Evolutionary conservation across 2,113 vertebrate genomes (phyloP).

Genomic region (Atherinomorus stipes): DNA sequence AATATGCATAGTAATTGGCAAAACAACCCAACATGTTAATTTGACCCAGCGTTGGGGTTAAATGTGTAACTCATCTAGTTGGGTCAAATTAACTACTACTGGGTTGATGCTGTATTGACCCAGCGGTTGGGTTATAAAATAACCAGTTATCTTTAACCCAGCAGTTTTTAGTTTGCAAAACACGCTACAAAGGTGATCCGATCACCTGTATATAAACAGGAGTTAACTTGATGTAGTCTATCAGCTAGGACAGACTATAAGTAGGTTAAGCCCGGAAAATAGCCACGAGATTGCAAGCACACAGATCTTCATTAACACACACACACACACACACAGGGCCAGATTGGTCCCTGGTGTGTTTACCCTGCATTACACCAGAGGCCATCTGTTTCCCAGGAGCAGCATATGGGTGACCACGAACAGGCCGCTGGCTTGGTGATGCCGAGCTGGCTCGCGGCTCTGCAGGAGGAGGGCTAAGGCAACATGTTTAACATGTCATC

Average conservation of each 20-base stretch:
- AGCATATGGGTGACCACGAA: constrained; percentile 76
- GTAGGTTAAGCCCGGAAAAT: constrained; percentile 49
- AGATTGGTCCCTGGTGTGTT: constrained; percentile 58
- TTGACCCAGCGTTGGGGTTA: too few species aligned
- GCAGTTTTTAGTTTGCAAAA: too few species aligned
- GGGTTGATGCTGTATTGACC: too few species aligned
- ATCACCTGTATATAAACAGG: too few species aligned
- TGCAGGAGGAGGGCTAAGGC: constrained; percentile 6
- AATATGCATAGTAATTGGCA: too few species aligned
- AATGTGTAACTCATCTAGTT: too few species aligned
- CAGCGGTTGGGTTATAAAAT: too few species aligned
- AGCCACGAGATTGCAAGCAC: neutral
- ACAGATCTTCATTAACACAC: constrained; percentile 27
- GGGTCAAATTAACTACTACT: too few species aligned
- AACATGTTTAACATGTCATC: constrained; percentile 31
- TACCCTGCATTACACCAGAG: constrained; percentile 61
- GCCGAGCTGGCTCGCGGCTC: constrained; percentile 5
- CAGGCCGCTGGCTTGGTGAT: constrained; percentile 53
- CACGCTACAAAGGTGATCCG: too few species aligned
- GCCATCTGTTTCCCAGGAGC: constrained; percentile 78
- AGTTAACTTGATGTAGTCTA: too few species aligned
- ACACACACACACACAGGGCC: constrained; percentile 1
- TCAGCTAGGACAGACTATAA: constrained; percentile 1
- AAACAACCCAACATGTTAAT: too few species aligned
- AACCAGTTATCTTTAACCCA: too few species aligned